Percentiles rank a stretch among this genome's conserved stretches.
phyloP scores from a whole-genome alignment of 30 jellyfish, hydroid and myxozoan genomes.

The Chironex yamaguchii region DNA sequence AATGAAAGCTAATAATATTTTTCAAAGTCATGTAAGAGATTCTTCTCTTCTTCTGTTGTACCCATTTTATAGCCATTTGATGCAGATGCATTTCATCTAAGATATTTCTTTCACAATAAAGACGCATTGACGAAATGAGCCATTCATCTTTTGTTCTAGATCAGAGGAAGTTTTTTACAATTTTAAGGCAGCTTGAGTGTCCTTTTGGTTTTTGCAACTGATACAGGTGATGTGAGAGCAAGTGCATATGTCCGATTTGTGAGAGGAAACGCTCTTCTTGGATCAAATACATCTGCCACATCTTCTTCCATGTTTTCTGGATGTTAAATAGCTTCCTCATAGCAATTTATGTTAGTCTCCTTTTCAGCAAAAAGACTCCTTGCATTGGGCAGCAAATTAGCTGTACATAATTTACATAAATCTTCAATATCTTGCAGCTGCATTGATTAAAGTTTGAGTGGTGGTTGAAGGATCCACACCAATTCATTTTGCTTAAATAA shows the following conservation, averaged over 20 bases:
- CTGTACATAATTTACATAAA: too few relatives aligned
- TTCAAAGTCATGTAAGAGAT: too few relatives aligned
- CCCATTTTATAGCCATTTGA: too few relatives aligned
- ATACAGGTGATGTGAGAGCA: conserved; percentile 27
- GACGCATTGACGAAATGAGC: not conserved
- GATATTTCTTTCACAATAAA: conserved; percentile 18
- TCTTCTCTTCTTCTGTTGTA: too few relatives aligned
- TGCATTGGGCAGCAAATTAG: not conserved
- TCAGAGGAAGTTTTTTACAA: conserved; percentile 15
- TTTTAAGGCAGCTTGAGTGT: not conserved
- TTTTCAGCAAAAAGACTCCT: conserved; percentile 1
- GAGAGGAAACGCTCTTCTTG: not conserved
- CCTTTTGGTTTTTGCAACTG: conserved; percentile 23
- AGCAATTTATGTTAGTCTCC: not conserved
- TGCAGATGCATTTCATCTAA: too few relatives aligned
- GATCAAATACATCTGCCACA: not conserved
- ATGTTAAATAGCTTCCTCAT: too few relatives aligned
- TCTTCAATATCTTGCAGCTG: too few relatives aligned
- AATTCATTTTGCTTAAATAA: not conserved
- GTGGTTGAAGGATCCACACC: conserved; percentile 21
- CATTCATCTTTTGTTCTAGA: conserved; percentile 21
- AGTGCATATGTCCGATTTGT: conserved; percentile 7
- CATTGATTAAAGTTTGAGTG: too few relatives aligned
- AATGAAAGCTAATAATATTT: too few relatives aligned
- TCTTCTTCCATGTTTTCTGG: too few relatives aligned